Percentiles rank a stretch among this genome's conserved stretches.
phyloP scores from a whole-genome alignment of 2,888 invertebrate species.

The Chrysotoxum bicinctum region DNA sequence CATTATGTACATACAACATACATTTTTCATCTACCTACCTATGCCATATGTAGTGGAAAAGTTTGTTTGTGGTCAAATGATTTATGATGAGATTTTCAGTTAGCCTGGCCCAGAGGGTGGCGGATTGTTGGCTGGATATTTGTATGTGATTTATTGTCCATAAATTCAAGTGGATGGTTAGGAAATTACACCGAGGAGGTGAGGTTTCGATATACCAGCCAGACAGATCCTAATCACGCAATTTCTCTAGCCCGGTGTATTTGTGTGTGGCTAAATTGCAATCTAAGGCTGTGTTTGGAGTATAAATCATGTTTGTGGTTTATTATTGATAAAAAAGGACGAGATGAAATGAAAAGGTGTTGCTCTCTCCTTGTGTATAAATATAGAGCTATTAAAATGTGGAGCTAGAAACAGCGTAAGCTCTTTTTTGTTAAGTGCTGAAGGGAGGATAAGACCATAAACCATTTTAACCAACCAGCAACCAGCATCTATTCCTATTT shows the following conservation, averaged over 20 bases:
- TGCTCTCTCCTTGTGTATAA: neutral
- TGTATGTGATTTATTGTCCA: slow-evolving; percentile 68
- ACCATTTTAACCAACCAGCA: slow-evolving; percentile 19
- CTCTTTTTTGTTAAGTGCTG: slow-evolving; percentile 38
- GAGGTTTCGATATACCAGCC: slow-evolving; percentile 34
- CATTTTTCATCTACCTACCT: neutral
- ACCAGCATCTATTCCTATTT: neutral
- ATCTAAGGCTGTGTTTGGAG: slow-evolving; percentile 34
- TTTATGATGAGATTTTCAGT: slow-evolving; percentile 69
- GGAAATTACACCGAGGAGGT: slow-evolving; percentile 59
- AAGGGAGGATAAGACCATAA: slow-evolving; percentile 41
- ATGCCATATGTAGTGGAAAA: slow-evolving; percentile 8
- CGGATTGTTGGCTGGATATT: slow-evolving; percentile 55
- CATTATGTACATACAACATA: neutral
- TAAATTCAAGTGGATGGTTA: slow-evolving; percentile 66
- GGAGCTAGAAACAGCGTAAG: slow-evolving; percentile 39
- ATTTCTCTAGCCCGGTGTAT: slow-evolving; percentile 20
- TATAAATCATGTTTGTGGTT: slow-evolving; percentile 65
- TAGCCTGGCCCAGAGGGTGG: slow-evolving; percentile 59
- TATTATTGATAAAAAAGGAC: slow-evolving; percentile 39
- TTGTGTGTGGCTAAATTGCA: slow-evolving; percentile 27
- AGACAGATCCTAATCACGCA: slow-evolving; percentile 71
- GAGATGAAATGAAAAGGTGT: slow-evolving; percentile 44
- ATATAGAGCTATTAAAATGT: slow-evolving; percentile 39
- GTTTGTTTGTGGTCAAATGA: slow-evolving; percentile 70